Conservation (phyloP, 2,113 vertebrate species). For the Neotragus moschatus region DNA sequence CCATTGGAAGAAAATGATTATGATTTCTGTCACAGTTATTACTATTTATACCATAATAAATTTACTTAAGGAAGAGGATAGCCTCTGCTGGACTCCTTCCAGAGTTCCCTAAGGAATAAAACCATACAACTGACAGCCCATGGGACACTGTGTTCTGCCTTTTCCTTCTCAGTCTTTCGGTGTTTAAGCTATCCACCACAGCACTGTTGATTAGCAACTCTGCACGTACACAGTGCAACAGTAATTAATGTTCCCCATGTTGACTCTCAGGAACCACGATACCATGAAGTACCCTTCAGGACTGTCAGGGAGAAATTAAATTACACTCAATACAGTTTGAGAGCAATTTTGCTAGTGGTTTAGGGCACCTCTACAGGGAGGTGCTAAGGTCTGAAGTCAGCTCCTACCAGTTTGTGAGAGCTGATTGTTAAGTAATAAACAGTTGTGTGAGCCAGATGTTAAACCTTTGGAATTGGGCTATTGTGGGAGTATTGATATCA, state of each 20-base stretch:
- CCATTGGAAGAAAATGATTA: neutral
- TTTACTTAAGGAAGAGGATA: neutral
- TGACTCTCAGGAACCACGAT: conserved; percentile 30
- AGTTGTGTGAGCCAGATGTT: neutral
- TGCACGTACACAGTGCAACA: neutral
- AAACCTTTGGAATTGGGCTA: neutral
- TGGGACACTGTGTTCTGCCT: neutral
- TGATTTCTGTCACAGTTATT: conserved; percentile 38
- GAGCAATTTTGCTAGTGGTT: neutral
- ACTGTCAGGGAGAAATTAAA: conserved; percentile 61
- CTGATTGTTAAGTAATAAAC: neutral
- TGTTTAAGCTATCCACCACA: neutral
- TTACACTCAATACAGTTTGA: neutral
- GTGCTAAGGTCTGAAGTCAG: neutral
- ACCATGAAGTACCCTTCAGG: conserved; percentile 58
- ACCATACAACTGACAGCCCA: neutral
- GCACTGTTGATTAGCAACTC: neutral
- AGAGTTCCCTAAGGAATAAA: conserved; percentile 7
- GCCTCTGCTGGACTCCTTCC: neutral
- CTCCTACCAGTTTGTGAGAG: neutral
- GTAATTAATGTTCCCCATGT: conserved; percentile 47
- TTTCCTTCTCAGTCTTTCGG: neutral
- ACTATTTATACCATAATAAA: conserved; percentile 19
- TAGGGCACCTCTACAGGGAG: neutral
- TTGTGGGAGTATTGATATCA: neutral